A percentile compares a stretch with the other conserved stretches of the same genome.
These are phyloP conservation scores for Halcyon leucocephala DNA, from an alignment of 2,797 vertebrate genomes.

Conservation along the genomic window DNA sequence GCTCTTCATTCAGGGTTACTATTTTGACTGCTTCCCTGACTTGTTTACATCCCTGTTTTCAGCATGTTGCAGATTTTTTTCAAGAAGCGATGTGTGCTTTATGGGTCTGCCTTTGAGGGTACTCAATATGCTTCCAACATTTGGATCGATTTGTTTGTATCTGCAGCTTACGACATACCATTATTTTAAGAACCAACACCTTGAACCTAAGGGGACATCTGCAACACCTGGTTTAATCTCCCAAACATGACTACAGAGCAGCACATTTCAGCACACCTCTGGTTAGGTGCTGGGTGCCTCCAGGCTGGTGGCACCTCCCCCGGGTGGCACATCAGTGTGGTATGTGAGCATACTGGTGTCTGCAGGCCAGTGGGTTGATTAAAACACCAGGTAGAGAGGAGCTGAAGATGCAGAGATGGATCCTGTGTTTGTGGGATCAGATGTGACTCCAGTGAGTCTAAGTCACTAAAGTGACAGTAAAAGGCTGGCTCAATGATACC, in stretches of 20 bases:
- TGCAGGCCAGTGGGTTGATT: neutral
- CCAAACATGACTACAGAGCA: neutral
- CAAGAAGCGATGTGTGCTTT: neutral
- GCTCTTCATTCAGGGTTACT: neutral
- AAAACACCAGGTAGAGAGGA: neutral
- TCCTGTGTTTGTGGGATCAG: neutral
- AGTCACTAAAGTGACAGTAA: neutral
- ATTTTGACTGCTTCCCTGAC: neutral
- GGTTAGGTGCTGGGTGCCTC: neutral
- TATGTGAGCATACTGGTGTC: neutral
- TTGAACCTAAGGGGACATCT: rapidly evolving
- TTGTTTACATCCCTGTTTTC: neutral
- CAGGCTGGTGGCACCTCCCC: neutral
- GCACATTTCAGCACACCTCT: neutral
- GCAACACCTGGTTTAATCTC: neutral
- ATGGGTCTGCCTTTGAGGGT: neutral
- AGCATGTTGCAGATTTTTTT: neutral
- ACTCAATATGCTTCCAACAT: neutral
- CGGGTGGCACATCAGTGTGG: neutral
- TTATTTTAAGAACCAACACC: neutral
- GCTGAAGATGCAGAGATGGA: neutral
- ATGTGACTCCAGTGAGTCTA: neutral
- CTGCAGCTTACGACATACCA: neutral
- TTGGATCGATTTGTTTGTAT: neutral
- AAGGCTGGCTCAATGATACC: neutral